phyloP scores from a whole-genome alignment of 2,113 vertebrate genomes.

The Gyps fulvus region DNA sequence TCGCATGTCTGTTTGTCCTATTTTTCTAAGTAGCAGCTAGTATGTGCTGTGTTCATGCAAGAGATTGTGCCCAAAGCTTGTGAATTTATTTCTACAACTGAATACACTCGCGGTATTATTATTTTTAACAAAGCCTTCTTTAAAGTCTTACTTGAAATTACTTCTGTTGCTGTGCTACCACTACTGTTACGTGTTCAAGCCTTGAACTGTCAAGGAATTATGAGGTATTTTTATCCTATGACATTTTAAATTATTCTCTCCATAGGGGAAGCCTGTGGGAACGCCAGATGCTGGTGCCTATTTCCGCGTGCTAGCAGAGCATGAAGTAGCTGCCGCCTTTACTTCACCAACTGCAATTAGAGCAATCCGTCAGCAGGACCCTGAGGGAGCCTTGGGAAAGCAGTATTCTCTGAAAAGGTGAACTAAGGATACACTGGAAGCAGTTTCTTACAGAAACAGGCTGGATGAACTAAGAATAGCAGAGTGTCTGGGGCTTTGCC shows the following conservation, averaged over 20 bases:
- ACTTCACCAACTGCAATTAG: slow-evolving; percentile 94
- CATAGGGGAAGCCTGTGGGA: slow-evolving; percentile 94
- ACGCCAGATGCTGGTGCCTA: slow-evolving; percentile 92
- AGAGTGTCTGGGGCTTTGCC: not conserved
- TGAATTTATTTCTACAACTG: not conserved
- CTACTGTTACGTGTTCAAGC: not conserved
- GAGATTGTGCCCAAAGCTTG: not conserved
- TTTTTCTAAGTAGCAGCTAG: not conserved
- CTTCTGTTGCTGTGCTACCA: slow-evolving; percentile 3
- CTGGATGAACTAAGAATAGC: not conserved
- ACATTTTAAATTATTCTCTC: slow-evolving; percentile 72
- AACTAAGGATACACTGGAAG: slow-evolving; percentile 33
- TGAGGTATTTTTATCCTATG: slow-evolving; percentile 60
- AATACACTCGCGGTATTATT: not conserved
- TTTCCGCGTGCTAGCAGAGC: slow-evolving; percentile 92
- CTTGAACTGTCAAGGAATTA: slow-evolving; percentile 60
- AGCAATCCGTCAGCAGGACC: slow-evolving; percentile 95
- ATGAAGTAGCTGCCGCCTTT: slow-evolving; percentile 85
- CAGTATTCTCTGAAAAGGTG: slow-evolving; percentile 87
- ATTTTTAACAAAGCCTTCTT: slow-evolving; percentile 4
- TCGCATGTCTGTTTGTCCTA: not conserved
- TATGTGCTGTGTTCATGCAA: not conserved
- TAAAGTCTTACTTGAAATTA: not conserved
- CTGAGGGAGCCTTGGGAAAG: slow-evolving; percentile 77
- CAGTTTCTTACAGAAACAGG: not conserved